These are phyloP conservation scores for Oenanthe oenanthe DNA, from an alignment of 2,113 vertebrate genomes.

Conservation along the genomic window DNA sequence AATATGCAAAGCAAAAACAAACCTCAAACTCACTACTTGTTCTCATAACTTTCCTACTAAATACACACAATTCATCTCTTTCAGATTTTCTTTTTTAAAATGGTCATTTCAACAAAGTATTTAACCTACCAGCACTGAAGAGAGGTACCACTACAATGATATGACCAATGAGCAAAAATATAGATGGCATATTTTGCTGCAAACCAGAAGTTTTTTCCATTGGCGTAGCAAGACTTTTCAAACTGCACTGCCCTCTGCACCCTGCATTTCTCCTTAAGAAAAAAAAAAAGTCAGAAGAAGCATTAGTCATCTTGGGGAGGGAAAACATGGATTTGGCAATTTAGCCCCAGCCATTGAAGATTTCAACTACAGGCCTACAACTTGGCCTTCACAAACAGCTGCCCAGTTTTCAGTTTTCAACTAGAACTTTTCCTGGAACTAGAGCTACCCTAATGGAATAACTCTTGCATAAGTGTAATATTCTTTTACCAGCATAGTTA, in stretches of 20 bases:
- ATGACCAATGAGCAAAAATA: constrained; percentile 23
- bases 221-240: not conserved
- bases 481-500: not conserved
- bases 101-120: not conserved
- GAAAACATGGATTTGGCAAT: not conserved
- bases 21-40: not conserved
- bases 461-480: not conserved
- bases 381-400: not conserved
- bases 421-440: not conserved
- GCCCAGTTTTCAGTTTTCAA: not conserved
- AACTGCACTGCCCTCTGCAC: not conserved
- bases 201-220: not conserved
- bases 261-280: not conserved
- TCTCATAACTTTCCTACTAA: not conserved
- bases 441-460: not conserved
- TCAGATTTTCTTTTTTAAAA: not conserved
- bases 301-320: not conserved
- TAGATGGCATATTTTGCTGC: constrained; percentile 69
- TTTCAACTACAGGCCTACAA: not conserved
- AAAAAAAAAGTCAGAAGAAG: not conserved
- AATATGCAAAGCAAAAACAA: not conserved
- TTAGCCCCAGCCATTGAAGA: not conserved
- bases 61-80: not conserved
- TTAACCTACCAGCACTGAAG: constrained; percentile 71
- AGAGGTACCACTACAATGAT: constrained; percentile 36